Base-by-base conservation (phyloP, 2,113 vertebrate species). In the Asarcornis scutulata region DNA sequence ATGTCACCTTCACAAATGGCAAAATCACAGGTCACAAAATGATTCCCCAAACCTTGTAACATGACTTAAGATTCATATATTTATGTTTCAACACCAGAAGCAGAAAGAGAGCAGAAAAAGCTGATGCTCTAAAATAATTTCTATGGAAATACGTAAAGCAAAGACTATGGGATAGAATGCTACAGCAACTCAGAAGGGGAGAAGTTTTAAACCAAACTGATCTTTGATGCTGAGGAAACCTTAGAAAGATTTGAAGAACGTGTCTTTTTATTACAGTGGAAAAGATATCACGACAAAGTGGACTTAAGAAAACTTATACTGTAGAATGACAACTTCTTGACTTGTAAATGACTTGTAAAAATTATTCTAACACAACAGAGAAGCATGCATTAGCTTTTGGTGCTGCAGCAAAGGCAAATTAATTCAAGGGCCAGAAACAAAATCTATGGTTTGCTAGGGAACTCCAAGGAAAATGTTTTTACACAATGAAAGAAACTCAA, bases 111-210 rank as follows among this genome's bases (percentile, higher is more conserved):
- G 6, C 21, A 20, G 5, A 8, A 21, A 26, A 58, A 40, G 21
- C 22, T 34, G 9, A 11, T 27, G 2, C 31, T 48, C 59, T 64
- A 52, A n/a, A 56, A 25, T 23, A 66, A 59, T 59, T 52, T 44
- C 40, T 55, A 31, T 4, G 9, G 15, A 68, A 25, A 20, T 67
- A 52, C 4, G 12, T 64, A 59, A 50, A 58, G 50, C 6, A 66
- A 79, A 38, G 42, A 53, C 12, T 17, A 13, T 20, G 14, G 16
- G 27, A 78, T 38, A 59, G 7, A 73, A 18, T 3, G 44, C 27
- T 4, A 53, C 0, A 1, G 17, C 32, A 72, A 7, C 20, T 14
- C 11, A 18, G 36, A 44, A 38, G 27, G 1, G 22, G 14, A 9
- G 7, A 73, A 27, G 7, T 23, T 38, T 11, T 85, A 20, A 59